Evolutionary conservation across 2,888 invertebrate genomes (phyloP), one percentile per base, ranked within the genome.

Genomic region (Spisula solida): DNA sequence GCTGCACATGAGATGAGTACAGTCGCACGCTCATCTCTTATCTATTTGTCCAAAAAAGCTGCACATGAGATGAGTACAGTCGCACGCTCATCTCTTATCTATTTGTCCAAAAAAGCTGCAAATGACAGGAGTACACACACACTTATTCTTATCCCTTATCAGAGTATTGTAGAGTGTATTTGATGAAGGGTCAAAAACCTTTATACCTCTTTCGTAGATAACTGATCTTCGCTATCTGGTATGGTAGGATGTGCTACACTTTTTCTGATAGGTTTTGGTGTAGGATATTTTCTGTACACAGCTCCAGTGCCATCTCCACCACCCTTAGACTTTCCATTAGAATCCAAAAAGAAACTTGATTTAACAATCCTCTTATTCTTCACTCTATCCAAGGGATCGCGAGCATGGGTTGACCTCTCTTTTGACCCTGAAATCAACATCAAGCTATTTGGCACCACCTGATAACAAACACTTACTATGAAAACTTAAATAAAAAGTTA

Each of bases 151-250:
- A 41, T 41, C 41, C 8, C 41, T 41, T 5, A 41, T 41, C 8
- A 41, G 41, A 41, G 8, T 41, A 41, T 41, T 8, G 8, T 41
- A 41, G 41, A 8, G 41, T 41, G 41, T 41, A 41, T 41, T 41
- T 5, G 41, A 2, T 41, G 8, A 41, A 41, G 41, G 41, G 41
- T 41, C 8, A 8, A 41, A 41, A 2, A 41, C 41, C 41, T 41
- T 41, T 60, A 14, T 90, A 96, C 96, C 94, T 96, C 96, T 93
- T 96, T 96, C 5, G 96, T 94, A n/a, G 96, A 95, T 66, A 96
- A 92, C 82, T 95, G 93, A 84, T 96, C 96, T 88, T 96, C 96
- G n/a, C 91, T 90, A 34, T 96, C 96, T 48, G 96, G 95, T 8
- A 96, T 94, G n/a, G 93, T 94, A 0, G 95, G 93, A 56, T 93